Percentiles rank a stretch among this genome's conserved stretches.
These are phyloP conservation scores for Pituophis catenifer DNA, from an alignment of 2,113 vertebrate genomes.

Conservation along the genomic window DNA sequence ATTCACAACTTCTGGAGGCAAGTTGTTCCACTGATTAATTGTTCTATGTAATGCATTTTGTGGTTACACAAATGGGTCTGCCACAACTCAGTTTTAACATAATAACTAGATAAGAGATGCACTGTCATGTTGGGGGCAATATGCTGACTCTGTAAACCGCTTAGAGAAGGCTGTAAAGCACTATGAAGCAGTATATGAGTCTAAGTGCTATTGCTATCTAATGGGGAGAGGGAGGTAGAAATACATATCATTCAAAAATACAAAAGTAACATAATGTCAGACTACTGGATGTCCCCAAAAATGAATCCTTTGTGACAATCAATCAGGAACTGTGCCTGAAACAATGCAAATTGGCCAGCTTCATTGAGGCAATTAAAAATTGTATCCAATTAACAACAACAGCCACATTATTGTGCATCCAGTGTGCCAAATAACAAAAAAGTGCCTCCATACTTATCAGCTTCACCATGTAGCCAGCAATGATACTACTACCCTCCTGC, in stretches of 20 bases:
- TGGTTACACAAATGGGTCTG: neutral
- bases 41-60: neutral
- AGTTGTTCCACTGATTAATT: no score
- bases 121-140: no score
- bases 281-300: neutral
- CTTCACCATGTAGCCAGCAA: neutral
- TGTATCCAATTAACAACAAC: neutral
- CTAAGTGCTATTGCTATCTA: no score
- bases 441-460: neutral
- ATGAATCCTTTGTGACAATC: neutral
- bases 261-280: neutral
- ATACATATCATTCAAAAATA: neutral
- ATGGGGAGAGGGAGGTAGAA: neutral
- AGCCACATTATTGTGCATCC: neutral
- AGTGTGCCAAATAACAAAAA: neutral
- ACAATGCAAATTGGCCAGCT: neutral
- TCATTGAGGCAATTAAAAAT: neutral
- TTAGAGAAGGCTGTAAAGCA: no score
- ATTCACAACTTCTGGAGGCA: no score
- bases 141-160: no score
- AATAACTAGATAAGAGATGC: neutral
- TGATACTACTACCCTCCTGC: neutral
- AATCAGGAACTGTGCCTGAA: neutral
- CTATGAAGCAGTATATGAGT: no score
- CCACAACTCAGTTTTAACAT: constrained; percentile 17